Evolutionary conservation across 2,113 vertebrate species (phyloP), one percentile per base, ranked within the genome.

Genomic region (Sorex araneus): DNA sequence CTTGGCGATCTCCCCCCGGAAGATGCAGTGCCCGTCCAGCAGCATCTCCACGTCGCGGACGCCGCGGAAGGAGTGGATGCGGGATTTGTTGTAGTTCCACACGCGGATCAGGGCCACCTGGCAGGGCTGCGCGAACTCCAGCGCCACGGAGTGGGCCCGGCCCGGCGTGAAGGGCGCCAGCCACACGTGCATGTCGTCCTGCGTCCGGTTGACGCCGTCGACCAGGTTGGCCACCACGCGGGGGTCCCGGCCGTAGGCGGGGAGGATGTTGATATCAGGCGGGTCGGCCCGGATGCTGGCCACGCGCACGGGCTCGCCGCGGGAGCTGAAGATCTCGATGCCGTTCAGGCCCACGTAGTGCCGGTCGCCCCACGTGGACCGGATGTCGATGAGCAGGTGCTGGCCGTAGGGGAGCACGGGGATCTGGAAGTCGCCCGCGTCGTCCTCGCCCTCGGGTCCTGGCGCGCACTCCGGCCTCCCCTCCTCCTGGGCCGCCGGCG

Each of bases 41-140:
- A 98, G 66, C 97, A 99, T 99, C 63, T 98, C 96, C 82, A 99
- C 97, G 94, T 99, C 99, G 97, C 98, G 99, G 87, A 98, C 99
- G 1, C 99, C 99, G 2, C 99, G 97, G 96, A 99, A 99, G 19
- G 99, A 99, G 95, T 99, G 99, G 47, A 99, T 99, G 36, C 99
- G 98, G 0, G 99, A 99, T 95, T 99, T 99, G 96, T 99, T 99
- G 95, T 99, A 99, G 97, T 99, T 99, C 99, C 99, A 99, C 82
- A 99, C 97, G 21, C 99, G 98, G 90, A 99, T 99, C 98, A 99
- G 99, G 67, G 99, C 99, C 1, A 99, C 97, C 63, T 99, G 98
- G 96, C 98, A 98, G 21, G 98, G 95, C 34, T 95, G 95, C n/a
- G 80, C 96, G 60, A 99, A 99, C 94, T 99, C 98, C 74, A 99